Percentiles rank a stretch among this genome's conserved stretches.
phyloP scores from a whole-genome alignment of 2,888 invertebrate genomes.

The Microctonus hyperodae region DNA sequence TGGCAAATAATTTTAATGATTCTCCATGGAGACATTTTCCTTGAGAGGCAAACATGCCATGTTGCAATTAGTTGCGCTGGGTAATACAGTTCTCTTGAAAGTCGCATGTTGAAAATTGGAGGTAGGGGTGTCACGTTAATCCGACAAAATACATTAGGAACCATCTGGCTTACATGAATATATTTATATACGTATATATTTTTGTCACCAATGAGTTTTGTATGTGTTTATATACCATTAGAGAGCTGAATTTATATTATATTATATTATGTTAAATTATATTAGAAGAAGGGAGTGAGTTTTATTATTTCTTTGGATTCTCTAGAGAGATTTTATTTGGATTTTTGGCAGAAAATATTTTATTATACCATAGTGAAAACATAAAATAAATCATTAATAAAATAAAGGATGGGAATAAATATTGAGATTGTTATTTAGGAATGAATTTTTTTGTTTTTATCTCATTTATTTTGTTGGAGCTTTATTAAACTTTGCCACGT shows the following conservation, averaged over 20 bases:
- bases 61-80: constrained; percentile 13
- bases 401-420: neutral
- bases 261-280: no score
- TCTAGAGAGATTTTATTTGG: neutral
- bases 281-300: no score
- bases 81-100: neutral
- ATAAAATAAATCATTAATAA: neutral
- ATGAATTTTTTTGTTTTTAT: neutral
- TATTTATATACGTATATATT: neutral
- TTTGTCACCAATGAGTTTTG: no score
- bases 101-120: neutral
- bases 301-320: no score
- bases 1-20: neutral
- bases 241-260: no score
- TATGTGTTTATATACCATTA: no score
- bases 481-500: neutral
- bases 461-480: neutral
- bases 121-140: neutral
- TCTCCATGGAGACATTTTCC: neutral
- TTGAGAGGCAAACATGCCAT: neutral
- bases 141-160: constrained; percentile 7
- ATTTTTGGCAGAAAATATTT: neutral
- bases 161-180: neutral
- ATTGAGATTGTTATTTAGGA: neutral
- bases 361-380: neutral